phyloP scores from a whole-genome alignment of 2,113 vertebrate genomes.

The Picathartes gymnocephalus region DNA sequence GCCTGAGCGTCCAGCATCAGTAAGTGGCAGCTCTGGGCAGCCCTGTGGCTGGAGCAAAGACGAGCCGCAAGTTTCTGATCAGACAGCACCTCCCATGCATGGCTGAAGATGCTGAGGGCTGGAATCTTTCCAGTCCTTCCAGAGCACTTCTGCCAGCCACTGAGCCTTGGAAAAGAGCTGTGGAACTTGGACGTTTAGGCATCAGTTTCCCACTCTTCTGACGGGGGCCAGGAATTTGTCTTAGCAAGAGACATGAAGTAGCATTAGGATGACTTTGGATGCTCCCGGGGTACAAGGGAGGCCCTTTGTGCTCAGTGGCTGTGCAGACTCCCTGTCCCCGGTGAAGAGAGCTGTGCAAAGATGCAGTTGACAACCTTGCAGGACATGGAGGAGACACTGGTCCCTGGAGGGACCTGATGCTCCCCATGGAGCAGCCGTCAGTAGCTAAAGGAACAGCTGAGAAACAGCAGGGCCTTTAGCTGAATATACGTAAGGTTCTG shows the following conservation, averaged over 20 bases:
- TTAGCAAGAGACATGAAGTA: neutral
- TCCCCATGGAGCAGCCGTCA: neutral
- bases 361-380: neutral
- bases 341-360: neutral
- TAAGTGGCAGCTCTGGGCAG: neutral
- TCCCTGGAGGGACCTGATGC: too few relatives aligned
- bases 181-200: too few relatives aligned
- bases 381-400: neutral
- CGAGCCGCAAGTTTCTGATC: neutral
- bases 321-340: neutral
- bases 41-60: neutral
- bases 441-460: neutral
- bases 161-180: too few relatives aligned
- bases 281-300: neutral
- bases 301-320: neutral
- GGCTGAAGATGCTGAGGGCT: neutral
- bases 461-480: neutral
- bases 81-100: neutral
- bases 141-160: neutral
- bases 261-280: neutral
- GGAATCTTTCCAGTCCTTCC: neutral
- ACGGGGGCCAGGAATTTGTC: neutral
- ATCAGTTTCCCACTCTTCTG: neutral
- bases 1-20: neutral
- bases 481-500: neutral